Base-by-base conservation (phyloP, 2,113 vertebrate species). In the Oenanthe oenanthe region DNA sequence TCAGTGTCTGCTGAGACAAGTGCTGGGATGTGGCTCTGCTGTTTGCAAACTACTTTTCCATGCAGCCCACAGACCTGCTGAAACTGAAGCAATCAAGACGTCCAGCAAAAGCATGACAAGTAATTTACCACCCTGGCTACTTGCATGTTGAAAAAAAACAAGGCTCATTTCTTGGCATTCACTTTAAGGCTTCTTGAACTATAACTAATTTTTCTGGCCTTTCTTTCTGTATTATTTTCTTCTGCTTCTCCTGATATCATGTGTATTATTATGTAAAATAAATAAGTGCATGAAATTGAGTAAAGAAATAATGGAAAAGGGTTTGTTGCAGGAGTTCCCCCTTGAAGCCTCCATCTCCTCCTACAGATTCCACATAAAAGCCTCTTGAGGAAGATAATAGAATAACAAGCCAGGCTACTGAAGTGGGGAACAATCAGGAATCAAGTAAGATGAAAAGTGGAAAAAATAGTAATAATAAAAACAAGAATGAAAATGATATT, bases 291-390 rank as follows among this genome's bases (percentile, higher is more conserved):
- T 54, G 50, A 85, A 92, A 88, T 60, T n/a, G 40, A 92, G 84
- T 81, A 82, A 89, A 85, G 45, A 91, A 92, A 70, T 85, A 66
- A 93, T 61, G 68, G 83, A 36, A 89, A 93, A 85, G 36, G 38
- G 58, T 84, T 94, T 84, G 51, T 45, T 84, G 38, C 4, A 2
- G 54, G 66, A 82, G 22, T 61, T 86, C 12, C 70, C 38, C 81
- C 67, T 71, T 15, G 9, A 95, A 94, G 45, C 77, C 42, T 94
- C 58, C 71, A 66, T 73, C 85, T 95, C 93, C 84, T 90, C 67
- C 81, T 92, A 85, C 32, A 2, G 54, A 91, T 36, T 62, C 71
- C 75, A 79, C 67, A 90, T 80, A 92, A 96, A 96, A 97, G 73
- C 66, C 88, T 93, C 73, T 90, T 53, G 65, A 90, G 75, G 40